Evolutionary conservation across 2,888 invertebrate genomes (phyloP).

Genomic region (Iselma pallidipennis): DNA sequence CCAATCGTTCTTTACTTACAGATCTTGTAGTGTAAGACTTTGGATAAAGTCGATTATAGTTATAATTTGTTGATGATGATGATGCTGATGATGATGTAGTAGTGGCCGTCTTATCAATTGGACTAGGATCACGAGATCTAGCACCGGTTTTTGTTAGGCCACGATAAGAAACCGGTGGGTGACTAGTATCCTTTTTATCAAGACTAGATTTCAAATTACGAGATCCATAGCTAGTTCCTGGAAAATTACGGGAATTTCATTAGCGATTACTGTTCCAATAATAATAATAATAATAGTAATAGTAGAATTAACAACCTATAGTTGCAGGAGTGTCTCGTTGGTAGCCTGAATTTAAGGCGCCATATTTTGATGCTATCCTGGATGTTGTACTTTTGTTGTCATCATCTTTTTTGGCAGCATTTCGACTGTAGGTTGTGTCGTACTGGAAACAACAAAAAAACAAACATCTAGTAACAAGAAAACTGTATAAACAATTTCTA

Average conservation of each 20-base stretch:
- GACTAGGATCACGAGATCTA: constrained; percentile 62
- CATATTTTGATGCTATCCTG: constrained; percentile 45
- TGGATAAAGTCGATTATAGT: constrained; percentile 61
- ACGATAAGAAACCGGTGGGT: constrained; percentile 59
- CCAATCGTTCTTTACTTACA: constrained; percentile 48
- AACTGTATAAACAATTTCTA: no score
- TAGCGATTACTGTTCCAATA: no score
- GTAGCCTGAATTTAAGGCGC: constrained; percentile 42
- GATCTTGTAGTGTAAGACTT: constrained; percentile 51
- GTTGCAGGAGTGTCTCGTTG: constrained; percentile 41
- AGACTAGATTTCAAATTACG: constrained; percentile 37
- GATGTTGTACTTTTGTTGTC: constrained; percentile 41
- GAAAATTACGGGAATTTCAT: constrained; percentile 23
- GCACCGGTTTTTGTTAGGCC: constrained; percentile 45
- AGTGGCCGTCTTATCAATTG: constrained; percentile 48
- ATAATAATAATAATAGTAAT: constrained; percentile 28
- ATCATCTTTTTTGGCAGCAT: constrained; percentile 43
- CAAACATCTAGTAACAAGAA: not conserved
- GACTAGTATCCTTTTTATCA: constrained; percentile 53
- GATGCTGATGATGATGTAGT: not conserved
- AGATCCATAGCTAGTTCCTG: constrained; percentile 16
- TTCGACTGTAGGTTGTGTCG: constrained; percentile 44
- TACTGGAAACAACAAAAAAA: constrained; percentile 41
- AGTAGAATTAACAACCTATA: constrained; percentile 28
- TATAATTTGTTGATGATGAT: constrained; percentile 58